A percentile compares a stretch with the other conserved stretches of the same genome.
Evolutionary conservation across 2,888 invertebrate species (phyloP).

Genomic region (Chrysodeixis includens): DNA sequence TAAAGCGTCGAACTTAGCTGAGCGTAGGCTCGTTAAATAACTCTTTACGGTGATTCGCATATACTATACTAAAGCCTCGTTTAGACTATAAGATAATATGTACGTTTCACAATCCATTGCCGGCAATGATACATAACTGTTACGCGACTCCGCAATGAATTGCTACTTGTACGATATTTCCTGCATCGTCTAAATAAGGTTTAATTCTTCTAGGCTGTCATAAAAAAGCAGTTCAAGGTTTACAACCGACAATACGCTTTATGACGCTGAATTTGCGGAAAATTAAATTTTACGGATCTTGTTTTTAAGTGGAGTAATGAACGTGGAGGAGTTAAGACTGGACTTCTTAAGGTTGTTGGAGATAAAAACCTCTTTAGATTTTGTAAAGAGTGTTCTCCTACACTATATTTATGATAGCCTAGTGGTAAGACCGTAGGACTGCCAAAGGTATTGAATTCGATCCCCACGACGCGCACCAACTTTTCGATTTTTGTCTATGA

Average conservation of each 20-base stretch:
- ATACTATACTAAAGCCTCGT: slow-evolving; percentile 28
- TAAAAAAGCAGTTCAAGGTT: slow-evolving; percentile 52
- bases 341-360: background rate
- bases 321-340: background rate
- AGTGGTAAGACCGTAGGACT: too few species aligned
- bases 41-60: slow-evolving; percentile 55
- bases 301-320: slow-evolving; percentile 19
- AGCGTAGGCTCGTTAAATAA: slow-evolving; percentile 45
- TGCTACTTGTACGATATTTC: too few species aligned
- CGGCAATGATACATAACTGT: too few species aligned
- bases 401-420: background rate
- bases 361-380: background rate
- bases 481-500: too few species aligned
- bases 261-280: slow-evolving; percentile 51
- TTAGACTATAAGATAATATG: too few species aligned
- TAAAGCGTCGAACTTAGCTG: slow-evolving; percentile 34
- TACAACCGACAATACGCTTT: slow-evolving; percentile 44
- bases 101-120: too few species aligned
- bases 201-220: slow-evolving; percentile 28
- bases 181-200: too few species aligned
- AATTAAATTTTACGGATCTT: slow-evolving; percentile 40
- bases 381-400: background rate
- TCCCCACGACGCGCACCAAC: too few species aligned
- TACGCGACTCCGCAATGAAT: too few species aligned
- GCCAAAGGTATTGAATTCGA: too few species aligned